Base-by-base conservation (phyloP, 2,113 vertebrate genomes). In the Hipposideros armiger region DNA sequence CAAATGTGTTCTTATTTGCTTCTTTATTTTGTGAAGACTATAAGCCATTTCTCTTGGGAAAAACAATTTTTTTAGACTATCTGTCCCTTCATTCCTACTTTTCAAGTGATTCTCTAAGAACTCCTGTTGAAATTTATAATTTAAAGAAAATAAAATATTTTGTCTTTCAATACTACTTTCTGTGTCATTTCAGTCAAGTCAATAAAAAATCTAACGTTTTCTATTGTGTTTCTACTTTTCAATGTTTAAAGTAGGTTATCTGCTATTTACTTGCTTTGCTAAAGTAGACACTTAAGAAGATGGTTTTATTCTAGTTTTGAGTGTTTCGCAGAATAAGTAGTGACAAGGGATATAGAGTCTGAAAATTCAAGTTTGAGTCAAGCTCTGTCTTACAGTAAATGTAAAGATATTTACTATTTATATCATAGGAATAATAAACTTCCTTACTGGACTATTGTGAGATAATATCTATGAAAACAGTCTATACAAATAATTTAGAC, bases 21-120 rank as follows among this genome's bases (percentile, higher is more conserved):
- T 80, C 17, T 95, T 73, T 95, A 16, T 26, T 97, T 97, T 96
- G 3, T 52, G 40, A 91, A 96, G 87, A 95, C 95, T 81, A 95
- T 70, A 78, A 66, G 76, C 26, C n/a, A 73, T 7, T 96, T 94
- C 93, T 74, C 28, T 76, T 5, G 20, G 92, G 54, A 76, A 85
- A 90, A 96, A 70, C 9, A 47, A 42, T 54, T 90, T 90, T 96
- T 96, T 92, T 52, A 76, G 45, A n/a, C 62, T 56, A 81, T 19
- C 1, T 22, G 83, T 58, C 13, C 6, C 15, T 64, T 47, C 28
- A 89, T 94, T 64, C 20, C 17, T 81, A 90, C 45, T 69, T 90
- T 73, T 83, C n/a, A 74, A 64, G 30, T 36, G 52, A 4, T 87
- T 83, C 58, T 62, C 69, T n/a, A 30, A 77, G 47, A 94, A 73